Evolutionary conservation across 2,888 invertebrate species (phyloP).

Genomic region (Antitype chi): DNA sequence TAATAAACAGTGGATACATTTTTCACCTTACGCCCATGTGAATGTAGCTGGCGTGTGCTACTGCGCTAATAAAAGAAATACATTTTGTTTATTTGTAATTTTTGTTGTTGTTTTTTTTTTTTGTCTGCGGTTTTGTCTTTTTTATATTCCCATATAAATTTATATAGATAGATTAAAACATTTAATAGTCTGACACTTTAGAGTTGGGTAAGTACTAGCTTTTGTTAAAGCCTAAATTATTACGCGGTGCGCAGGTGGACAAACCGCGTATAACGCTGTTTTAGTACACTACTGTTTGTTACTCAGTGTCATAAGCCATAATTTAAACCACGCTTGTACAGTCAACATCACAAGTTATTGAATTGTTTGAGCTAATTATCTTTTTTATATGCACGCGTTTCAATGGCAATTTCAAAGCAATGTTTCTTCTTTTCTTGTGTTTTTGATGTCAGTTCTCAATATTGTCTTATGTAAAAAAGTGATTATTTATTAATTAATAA

Average conservation of each 20-base stretch:
- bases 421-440: too few relatives aligned
- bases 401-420: not conserved
- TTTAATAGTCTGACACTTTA: not conserved
- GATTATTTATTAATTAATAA: not conserved
- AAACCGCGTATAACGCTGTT: slow-evolving; percentile 13
- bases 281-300: slow-evolving; percentile 15
- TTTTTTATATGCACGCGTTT: not conserved
- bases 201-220: not conserved
- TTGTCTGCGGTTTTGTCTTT: too few relatives aligned
- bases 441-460: not conserved
- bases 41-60: too few relatives aligned
- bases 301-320: slow-evolving; percentile 15
- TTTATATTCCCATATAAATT: too few relatives aligned
- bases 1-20: too few relatives aligned
- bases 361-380: not conserved
- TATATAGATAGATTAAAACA: not conserved
- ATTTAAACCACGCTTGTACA: not conserved
- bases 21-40: too few relatives aligned
- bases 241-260: slow-evolving; percentile 29
- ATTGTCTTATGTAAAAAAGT: not conserved
- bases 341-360: slow-evolving; percentile 2
- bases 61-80: too few relatives aligned
- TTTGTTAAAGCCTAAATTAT: slow-evolving; percentile 32
- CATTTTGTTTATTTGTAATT: too few relatives aligned
- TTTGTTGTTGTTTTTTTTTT: too few relatives aligned